Evolutionary conservation across 2,888 invertebrate species (phyloP).

Genomic region (Agriopis marginaria): DNA sequence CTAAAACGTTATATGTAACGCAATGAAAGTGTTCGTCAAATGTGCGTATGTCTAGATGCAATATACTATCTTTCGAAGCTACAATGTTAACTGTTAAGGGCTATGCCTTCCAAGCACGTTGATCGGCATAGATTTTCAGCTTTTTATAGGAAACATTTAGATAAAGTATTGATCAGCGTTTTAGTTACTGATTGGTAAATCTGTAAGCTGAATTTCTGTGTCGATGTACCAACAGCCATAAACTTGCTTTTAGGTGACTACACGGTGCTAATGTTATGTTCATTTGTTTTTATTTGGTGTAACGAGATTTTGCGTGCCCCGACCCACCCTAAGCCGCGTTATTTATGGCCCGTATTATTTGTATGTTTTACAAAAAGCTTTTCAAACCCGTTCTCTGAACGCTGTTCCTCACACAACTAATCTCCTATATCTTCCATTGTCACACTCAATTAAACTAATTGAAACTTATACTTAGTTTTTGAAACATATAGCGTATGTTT

Average conservation of each 20-base stretch:
- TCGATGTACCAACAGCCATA: conserved; percentile 69
- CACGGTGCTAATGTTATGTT: conserved; percentile 82
- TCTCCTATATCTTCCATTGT: conserved; percentile 72
- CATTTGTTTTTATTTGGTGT: conserved; percentile 75
- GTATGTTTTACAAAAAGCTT: conserved; percentile 68
- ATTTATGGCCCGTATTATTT: conserved; percentile 76
- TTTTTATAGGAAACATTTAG: conserved; percentile 12
- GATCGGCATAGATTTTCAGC: conserved; percentile 69
- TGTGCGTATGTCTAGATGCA: conserved; percentile 81
- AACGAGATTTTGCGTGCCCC: conserved; percentile 73
- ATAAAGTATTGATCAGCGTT: not conserved
- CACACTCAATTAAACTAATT: conserved; percentile 63
- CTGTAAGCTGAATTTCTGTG: conserved; percentile 67
- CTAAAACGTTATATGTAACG: conserved; percentile 86
- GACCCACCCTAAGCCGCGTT: conserved; percentile 81
- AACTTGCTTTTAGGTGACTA: conserved; percentile 83
- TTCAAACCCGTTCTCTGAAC: conserved; percentile 68
- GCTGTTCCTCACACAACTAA: conserved; percentile 68
- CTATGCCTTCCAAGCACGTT: conserved; percentile 75
- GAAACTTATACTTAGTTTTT: conserved; percentile 35
- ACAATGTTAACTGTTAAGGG: conserved; percentile 69
- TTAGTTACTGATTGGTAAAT: not conserved
- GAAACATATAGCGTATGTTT: conserved; percentile 8
- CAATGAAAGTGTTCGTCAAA: conserved; percentile 81
- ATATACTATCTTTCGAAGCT: conserved; percentile 71